These are phyloP conservation scores for Alentia gelatinosa DNA, from an alignment of 2,888 invertebrate species.

Conservation along the genomic window DNA sequence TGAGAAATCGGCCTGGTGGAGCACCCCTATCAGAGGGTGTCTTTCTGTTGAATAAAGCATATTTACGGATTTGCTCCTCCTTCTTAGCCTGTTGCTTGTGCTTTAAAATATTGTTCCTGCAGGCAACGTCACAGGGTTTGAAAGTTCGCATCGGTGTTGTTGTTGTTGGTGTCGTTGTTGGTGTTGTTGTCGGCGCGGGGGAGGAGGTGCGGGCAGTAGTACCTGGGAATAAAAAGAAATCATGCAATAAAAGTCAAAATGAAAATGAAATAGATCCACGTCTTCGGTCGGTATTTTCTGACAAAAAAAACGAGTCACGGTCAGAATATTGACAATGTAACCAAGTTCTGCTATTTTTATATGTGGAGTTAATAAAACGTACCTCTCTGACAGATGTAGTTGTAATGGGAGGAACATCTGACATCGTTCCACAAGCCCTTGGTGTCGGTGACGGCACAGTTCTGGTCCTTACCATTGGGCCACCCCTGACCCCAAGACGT, in stretches of 20 bases:
- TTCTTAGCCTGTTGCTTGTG: no score
- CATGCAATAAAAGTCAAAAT: not conserved
- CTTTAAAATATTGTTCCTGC: no score
- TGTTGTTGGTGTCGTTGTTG: not conserved
- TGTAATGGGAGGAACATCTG: not conserved
- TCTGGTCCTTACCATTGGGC: slow-evolving; percentile 22
- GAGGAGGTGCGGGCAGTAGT: not conserved
- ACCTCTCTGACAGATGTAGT: slow-evolving; percentile 45
- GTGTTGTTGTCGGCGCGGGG: not conserved
- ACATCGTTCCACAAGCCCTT: slow-evolving; percentile 9
- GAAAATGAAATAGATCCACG: not conserved
- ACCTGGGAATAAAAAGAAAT: not conserved
- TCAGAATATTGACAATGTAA: no score
- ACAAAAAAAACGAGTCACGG: no score
- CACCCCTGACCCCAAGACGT: not conserved
- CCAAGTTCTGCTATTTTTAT: no score
- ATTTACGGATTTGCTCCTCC: no score
- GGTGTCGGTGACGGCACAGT: not conserved
- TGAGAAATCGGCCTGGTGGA: no score
- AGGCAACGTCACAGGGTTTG: not conserved
- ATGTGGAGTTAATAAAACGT: no score
- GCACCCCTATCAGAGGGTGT: no score
- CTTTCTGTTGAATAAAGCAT: no score
- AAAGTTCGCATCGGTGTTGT: not conserved
- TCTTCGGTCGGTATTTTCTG: no score